Percentiles rank a stretch among this genome's conserved stretches.
Evolutionary conservation across 2,888 invertebrate species (phyloP).

Genomic region (Stenichneumon culpator): DNA sequence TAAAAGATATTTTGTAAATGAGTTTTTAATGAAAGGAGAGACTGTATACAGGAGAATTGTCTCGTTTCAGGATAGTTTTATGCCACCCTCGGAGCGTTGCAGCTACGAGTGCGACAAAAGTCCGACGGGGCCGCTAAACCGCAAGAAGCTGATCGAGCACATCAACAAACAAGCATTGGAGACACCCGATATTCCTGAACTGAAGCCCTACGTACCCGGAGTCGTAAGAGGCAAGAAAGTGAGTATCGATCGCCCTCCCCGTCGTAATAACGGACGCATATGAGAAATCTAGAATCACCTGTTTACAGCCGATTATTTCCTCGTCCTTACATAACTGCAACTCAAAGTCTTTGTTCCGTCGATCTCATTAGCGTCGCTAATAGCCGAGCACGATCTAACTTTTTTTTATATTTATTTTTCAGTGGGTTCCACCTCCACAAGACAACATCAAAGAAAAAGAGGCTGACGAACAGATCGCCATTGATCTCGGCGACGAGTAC

Average conservation of each 20-base stretch:
- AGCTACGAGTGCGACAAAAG: constrained; percentile 98
- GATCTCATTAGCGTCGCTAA: neutral
- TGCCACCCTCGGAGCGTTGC: constrained; percentile 98
- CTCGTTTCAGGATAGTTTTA: constrained; percentile 95
- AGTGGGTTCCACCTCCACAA: constrained; percentile 94
- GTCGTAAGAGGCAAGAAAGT: constrained; percentile 96
- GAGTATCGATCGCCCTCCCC: constrained; percentile 72
- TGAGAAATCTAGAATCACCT: neutral
- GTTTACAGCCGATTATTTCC: constrained; percentile 15
- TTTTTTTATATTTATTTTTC: constrained; percentile 76
- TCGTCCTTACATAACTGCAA: constrained; percentile 53
- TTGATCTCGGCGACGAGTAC: constrained; percentile 97
- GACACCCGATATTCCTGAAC: constrained; percentile 98
- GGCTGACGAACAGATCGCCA: constrained; percentile 96
- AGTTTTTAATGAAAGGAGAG: neutral
- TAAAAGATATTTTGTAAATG: no score
- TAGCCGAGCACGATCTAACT: constrained; percentile 29
- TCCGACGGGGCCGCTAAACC: constrained; percentile 97
- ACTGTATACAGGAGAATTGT: constrained; percentile 68
- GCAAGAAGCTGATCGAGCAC: constrained; percentile 97
- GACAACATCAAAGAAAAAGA: constrained; percentile 90
- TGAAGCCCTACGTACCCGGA: constrained; percentile 97
- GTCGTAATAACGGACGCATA: constrained; percentile 13
- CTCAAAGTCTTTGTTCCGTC: constrained; percentile 12
- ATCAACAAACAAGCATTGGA: constrained; percentile 99